Base-by-base conservation (phyloP, 2,888 invertebrate species). In the Gibbula magus region DNA sequence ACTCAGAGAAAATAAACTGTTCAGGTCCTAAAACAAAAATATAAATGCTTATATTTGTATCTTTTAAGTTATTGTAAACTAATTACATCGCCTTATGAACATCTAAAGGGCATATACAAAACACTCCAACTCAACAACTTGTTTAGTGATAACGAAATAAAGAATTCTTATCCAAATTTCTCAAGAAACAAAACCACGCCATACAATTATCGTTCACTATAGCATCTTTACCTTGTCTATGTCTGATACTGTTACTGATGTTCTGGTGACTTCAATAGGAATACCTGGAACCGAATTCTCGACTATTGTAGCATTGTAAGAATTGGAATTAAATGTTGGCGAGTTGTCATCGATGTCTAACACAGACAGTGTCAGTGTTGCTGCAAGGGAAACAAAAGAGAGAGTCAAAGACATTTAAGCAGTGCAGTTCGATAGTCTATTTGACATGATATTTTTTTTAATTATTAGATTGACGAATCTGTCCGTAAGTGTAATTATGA, bases 201-300 rank as follows among this genome's bases (percentile, higher is more conserved):
- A n/a, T n/a, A n/a, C n/a, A n/a, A n/a, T n/a, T n/a, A n/a, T n/a
- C n/a, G n/a, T n/a, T n/a, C 35, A 3, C 35, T 3, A 35, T 35
- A 8, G 3, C 35, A 35, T 35, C 3, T 54, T 20, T 52, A 74
- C 74, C 74, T 74, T 45, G 51, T 74, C 74, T 74, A 52, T 74
- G 22, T 74, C 74, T 22, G 25, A 25, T 39, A 74, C 51, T n/a
- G 25, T 39, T 29, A 74, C 51, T 8, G 22, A 10, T 51, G 74
- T 45, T 13, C 10, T 4, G 8, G n/a, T 20, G 39, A 74, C 20
- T 22, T 25, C 22, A 5, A 74, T 39, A 18, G 74, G 74, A 25
- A 74, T 74, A 51, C 74, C 74, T 22, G 74, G 20, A 13, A 25
- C 51, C 74, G 29, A 51, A 25, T 74, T 74, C 51, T 74, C 74